These are phyloP conservation scores for Gavia stellata DNA, from an alignment of 2,113 vertebrate genomes.

Conservation along the genomic window DNA sequence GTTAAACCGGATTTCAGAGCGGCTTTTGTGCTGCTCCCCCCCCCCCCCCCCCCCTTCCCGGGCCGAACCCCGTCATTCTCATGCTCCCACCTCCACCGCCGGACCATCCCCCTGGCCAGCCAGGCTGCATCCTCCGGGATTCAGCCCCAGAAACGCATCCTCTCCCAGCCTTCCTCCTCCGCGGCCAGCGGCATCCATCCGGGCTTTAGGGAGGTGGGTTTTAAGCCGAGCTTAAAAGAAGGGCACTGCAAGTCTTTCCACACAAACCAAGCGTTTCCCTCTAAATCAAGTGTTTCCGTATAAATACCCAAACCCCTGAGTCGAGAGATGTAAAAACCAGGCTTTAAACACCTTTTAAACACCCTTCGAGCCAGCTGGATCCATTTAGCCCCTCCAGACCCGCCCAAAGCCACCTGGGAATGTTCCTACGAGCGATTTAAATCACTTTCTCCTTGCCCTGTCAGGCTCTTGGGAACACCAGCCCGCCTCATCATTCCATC, in stretches of 20 bases:
- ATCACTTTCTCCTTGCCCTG: neutral
- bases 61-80: fast-evolving
- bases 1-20: fast-evolving
- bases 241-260: neutral
- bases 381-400: neutral
- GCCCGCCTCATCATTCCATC: neutral
- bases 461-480: neutral
- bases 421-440: neutral
- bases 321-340: neutral
- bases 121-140: neutral
- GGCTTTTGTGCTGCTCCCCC: too few species aligned
- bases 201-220: neutral
- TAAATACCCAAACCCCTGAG: neutral
- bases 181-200: fast-evolving
- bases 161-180: too few species aligned
- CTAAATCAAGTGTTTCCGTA: neutral
- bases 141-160: neutral
- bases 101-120: neutral
- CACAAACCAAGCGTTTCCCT: neutral
- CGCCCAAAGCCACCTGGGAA: neutral
- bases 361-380: too few species aligned
- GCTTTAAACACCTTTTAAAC: neutral
- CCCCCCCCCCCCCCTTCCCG: too few species aligned
- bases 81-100: neutral
- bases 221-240: neutral